Conservation (phyloP, 2,888 invertebrate genomes). For the Empis livida region DNA sequence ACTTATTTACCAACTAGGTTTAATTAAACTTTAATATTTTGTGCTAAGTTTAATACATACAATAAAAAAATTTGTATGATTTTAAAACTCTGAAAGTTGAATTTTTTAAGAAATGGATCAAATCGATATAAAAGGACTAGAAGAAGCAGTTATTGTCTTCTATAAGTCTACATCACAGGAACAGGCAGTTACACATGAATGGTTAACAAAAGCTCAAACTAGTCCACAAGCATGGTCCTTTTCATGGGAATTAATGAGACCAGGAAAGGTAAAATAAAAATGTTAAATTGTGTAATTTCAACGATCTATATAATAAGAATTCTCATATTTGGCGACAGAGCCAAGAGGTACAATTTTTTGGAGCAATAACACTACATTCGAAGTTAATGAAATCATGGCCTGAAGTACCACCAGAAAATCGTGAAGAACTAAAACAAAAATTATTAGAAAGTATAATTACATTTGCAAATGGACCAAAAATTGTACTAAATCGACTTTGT, state of each 20-base stretch:
- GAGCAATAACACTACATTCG: slow-evolving; percentile 76
- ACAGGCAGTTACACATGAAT: slow-evolving; percentile 67
- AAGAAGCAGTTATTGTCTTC: background rate
- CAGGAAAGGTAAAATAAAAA: slow-evolving; percentile 58
- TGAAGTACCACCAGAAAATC: slow-evolving; percentile 70
- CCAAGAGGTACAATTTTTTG: slow-evolving; percentile 87
- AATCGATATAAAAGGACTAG: background rate
- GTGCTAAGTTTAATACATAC: no score
- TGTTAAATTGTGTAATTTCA: background rate
- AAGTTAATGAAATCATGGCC: slow-evolving; percentile 81
- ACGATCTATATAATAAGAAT: no score
- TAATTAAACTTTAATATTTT: no score
- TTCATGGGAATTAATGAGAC: slow-evolving; percentile 76
- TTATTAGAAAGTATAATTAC: slow-evolving; percentile 63
- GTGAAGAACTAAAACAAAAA: slow-evolving; percentile 61
- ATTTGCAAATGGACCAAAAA: slow-evolving; percentile 69
- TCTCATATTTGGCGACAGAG: slow-evolving; percentile 39
- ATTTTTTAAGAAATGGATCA: no score
- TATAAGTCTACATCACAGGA: slow-evolving; percentile 39
- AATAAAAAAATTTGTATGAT: no score
- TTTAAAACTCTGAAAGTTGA: no score
- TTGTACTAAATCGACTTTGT: slow-evolving; percentile 75
- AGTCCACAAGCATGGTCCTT: slow-evolving; percentile 87
- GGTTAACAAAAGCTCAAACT: slow-evolving; percentile 73
- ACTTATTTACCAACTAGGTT: no score